These are phyloP conservation scores for Macrobrachium nipponense DNA, from an alignment of 1,140 invertebrate genomes.

Conservation along the genomic window DNA sequence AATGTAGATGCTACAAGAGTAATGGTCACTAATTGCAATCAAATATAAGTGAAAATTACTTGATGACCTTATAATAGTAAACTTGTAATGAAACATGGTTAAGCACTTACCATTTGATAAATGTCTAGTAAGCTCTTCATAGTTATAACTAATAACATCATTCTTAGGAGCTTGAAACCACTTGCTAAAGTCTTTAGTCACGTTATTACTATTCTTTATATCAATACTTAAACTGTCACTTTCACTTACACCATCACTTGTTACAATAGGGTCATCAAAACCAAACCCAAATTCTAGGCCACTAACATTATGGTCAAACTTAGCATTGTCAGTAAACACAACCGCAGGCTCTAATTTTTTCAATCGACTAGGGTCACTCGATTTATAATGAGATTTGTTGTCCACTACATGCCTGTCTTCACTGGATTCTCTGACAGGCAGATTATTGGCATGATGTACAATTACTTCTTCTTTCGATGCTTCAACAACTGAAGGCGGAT, in stretches of 20 bases:
- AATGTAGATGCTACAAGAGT: too few relatives aligned
- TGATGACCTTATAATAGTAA: too few relatives aligned
- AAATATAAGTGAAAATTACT: too few relatives aligned
- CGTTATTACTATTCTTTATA: slow-evolving; percentile 34
- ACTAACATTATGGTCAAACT: slow-evolving; percentile 44
- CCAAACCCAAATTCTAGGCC: slow-evolving; percentile 60
- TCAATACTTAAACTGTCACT: slow-evolving; percentile 30
- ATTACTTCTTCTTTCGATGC: too few relatives aligned
- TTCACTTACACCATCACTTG: slow-evolving; percentile 39
- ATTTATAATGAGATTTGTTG: slow-evolving; percentile 18
- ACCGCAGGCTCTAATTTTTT: slow-evolving; percentile 56
- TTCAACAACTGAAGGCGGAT: too few relatives aligned
- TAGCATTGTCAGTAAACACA: slow-evolving; percentile 60
- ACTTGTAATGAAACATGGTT: too few relatives aligned
- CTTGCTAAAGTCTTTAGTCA: slow-evolving; percentile 50
- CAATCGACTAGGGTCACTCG: slow-evolving; percentile 49
- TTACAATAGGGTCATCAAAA: slow-evolving; percentile 47
- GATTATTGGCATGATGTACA: slow-evolving; percentile 13
- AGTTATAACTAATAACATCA: slow-evolving; percentile 57
- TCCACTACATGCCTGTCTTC: slow-evolving; percentile 17
- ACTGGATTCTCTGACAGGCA: slow-evolving; percentile 24
- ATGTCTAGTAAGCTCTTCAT: slow-evolving; percentile 59
- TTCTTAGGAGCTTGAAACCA: slow-evolving; percentile 55
- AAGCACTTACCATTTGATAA: slow-evolving; percentile 51
- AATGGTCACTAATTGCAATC: too few relatives aligned